Base-by-base conservation (phyloP, 2,888 invertebrate species). In the Ormyrus nitidulus region DNA sequence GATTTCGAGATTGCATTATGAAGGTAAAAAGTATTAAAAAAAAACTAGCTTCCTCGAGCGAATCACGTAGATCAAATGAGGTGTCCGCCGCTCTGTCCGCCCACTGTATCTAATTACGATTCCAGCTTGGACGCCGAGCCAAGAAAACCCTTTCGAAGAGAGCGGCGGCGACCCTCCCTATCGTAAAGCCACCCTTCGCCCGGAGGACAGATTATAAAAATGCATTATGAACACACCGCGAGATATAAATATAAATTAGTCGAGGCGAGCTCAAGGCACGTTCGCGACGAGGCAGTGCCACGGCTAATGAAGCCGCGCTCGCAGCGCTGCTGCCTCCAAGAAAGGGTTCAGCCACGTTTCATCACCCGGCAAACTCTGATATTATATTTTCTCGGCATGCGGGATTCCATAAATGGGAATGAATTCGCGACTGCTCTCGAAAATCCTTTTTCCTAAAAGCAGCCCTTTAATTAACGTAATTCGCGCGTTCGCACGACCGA, bases 211-310 rank as follows among this genome's bases (percentile, higher is more conserved):
- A 84, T 84, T 84, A 84, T 81, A 84, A 84, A 84, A 84, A 83
- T 84, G 83, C 83, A 84, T 84, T 84, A 84, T 82, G 81, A 82
- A 82, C 79, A 79, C 75, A 84, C 79, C 80, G 82, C 80, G 81
- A 82, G 83, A 83, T 84, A 84, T 84, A 83, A 84, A 84, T 83
- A 84, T 83, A 83, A 83, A 84, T 84, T 84, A 83, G 83, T 81
- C 83, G 77, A 70, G 79, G 74, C 75, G 82, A 76, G 82, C 81
- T 76, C 66, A 77, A 81, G 83, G 83, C 82, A 82, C 82, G 82
- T 81, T 70, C 81, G 75, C 66, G 81, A 76, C 61, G 68, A 77
- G 58, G 62, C 51, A 44, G 56, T 51, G 64, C 64, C 59, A 78
- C 79, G 80, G 77, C 82, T 81, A 81, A 81, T 81, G 78, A 78